Evolutionary conservation across 2,888 invertebrate genomes (phyloP), one percentile per base, ranked within the genome.

Genomic region (Eristalinus sepulchralis): DNA sequence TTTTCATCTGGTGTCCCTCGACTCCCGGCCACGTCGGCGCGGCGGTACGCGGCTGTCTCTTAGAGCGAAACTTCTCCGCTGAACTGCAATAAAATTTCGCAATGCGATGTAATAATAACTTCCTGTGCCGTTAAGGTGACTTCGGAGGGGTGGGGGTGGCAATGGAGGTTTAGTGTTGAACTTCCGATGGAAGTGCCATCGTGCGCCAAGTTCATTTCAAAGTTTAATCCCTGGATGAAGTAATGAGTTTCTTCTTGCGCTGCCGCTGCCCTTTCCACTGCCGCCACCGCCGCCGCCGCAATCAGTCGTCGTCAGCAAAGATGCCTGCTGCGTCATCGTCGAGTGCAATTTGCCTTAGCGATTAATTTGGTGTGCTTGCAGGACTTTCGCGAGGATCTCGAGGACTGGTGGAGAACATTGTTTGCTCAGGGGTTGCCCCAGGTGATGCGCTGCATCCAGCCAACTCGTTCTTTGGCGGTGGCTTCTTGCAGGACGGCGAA

Each of bases 41-140:
- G 1, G 47, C n/a, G 47, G 47, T 27, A 5, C 27, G 27, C 13
- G 39, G 13, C 13, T 39, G 39, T 39, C 39, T 47, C 47, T 17
- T 2, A 9, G 17, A 24, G 47, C 24, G 57, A 63, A 73, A 83
- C 55, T 71, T 81, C 59, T 67, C 53, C 53, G 72, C 73, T 77
- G 72, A 72, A 70, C 83, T 86, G 86, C 86, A 86, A 86, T 86
- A 86, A 83, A 86, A 86, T 86, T 83, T 86, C 78, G 86, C 86
- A 86, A 71, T 86, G 86, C 78, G 86, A 83, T 86, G 83, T 83
- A 86, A 82, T 86, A 86, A 86, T 83, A 82, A 86, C 82, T 78
- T 82, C 72, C 63, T 62, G 77, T 62, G 59, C 22, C 33, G 66
- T 75, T 62, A 57, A 76, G 70, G 84, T 80, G 76, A 57, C 47